A percentile compares a stretch with the other conserved stretches of the same genome.
phyloP scores from a whole-genome alignment of 2,113 vertebrate species.

The Thalassoma bifasciatum region DNA sequence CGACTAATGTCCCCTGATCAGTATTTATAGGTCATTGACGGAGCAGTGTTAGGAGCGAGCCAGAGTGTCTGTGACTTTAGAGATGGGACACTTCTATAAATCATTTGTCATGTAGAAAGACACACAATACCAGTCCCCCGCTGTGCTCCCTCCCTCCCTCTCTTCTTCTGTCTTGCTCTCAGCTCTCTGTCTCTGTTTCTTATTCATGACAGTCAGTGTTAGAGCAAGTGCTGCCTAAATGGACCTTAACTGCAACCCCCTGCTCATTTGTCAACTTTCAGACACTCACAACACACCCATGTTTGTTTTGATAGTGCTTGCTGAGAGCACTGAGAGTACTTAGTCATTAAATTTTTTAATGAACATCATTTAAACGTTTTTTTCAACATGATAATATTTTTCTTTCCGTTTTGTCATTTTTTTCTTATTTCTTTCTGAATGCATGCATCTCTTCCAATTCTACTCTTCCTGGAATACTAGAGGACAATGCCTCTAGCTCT shows the following conservation, averaged over 20 bases:
- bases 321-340: neutral
- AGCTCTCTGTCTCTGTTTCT: slow-evolving; percentile 56
- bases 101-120: slow-evolving; percentile 74
- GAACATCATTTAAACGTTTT: neutral
- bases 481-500: slow-evolving; percentile 86
- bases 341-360: no score
- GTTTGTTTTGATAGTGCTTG: slow-evolving; percentile 40
- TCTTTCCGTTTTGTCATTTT: slow-evolving; percentile 1
- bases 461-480: slow-evolving; percentile 71
- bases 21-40: slow-evolving; percentile 46
- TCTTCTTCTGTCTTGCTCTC: slow-evolving; percentile 48
- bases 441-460: slow-evolving; percentile 27
- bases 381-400: no score
- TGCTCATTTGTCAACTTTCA: slow-evolving; percentile 19
- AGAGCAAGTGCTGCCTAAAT: slow-evolving; percentile 74
- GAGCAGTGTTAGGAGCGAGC: slow-evolving; percentile 42
- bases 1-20: slow-evolving; percentile 61
- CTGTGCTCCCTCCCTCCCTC: slow-evolving; percentile 39
- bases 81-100: slow-evolving; percentile 57
- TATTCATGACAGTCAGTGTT: slow-evolving; percentile 78
- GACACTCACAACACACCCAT: neutral
- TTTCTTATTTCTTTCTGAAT: slow-evolving; percentile 19
- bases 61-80: slow-evolving; percentile 55
- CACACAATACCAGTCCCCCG: slow-evolving; percentile 60
- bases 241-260: slow-evolving; percentile 20